Evolutionary conservation across 2,888 invertebrate genomes (phyloP).

Genomic region (Drosophila fulvimacula): DNA sequence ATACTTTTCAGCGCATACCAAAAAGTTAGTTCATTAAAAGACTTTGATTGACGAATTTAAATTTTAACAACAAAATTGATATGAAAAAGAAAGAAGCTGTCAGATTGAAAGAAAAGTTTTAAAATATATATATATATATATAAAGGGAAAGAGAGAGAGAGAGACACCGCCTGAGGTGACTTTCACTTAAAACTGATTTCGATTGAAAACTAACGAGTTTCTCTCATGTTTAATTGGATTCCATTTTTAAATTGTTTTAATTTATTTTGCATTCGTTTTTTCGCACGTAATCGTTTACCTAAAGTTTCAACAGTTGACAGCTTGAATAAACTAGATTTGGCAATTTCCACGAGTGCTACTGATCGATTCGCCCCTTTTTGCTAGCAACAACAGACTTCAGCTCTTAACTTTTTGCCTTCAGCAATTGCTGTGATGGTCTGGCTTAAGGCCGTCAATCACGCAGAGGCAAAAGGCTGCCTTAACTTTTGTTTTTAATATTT

Average conservation of each 20-base stretch:
- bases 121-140: background rate
- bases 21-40: conserved; percentile 7
- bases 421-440: conserved; percentile 5
- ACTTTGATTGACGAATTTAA: background rate
- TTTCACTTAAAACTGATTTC: background rate
- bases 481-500: conserved; percentile 8
- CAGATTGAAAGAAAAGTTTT: too few relatives aligned
- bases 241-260: background rate
- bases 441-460: conserved; percentile 6
- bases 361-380: conserved; percentile 28
- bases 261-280: background rate
- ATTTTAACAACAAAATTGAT: background rate
- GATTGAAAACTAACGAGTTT: background rate
- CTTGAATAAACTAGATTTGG: conserved; percentile 19
- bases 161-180: background rate
- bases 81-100: background rate
- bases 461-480: background rate
- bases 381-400: conserved; percentile 13
- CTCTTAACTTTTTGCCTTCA: background rate
- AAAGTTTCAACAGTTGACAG: conserved; percentile 2
- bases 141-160: background rate
- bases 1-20: background rate
- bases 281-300: background rate
- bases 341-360: conserved; percentile 37
- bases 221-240: background rate